Conservation (phyloP, 2,113 vertebrate species). For the Aptenodytes forsteri region DNA sequence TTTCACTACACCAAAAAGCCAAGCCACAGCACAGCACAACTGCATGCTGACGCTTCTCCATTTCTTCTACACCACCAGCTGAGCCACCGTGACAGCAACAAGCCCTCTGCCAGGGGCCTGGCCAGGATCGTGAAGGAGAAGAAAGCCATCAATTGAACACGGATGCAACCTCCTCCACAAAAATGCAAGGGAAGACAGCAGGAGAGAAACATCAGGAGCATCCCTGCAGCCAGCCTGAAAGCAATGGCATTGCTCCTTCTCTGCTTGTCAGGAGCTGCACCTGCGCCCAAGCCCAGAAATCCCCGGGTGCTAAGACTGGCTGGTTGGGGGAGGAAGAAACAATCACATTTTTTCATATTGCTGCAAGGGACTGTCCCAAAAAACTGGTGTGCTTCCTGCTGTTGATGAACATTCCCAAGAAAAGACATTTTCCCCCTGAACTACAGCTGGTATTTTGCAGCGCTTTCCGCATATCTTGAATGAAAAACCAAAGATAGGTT, state of each 20-base stretch:
- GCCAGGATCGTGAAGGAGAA: background rate
- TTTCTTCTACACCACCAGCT: background rate
- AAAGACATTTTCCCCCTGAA: background rate
- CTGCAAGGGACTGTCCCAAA: background rate
- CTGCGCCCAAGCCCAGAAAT: background rate
- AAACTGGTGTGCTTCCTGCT: background rate
- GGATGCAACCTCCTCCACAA: background rate
- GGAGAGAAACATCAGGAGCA: background rate
- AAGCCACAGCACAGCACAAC: background rate
- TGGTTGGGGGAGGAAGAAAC: background rate
- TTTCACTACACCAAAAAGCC: background rate
- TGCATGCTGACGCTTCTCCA: background rate
- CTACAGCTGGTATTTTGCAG: background rate
- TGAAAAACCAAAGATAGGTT: background rate
- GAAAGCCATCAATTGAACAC: background rate
- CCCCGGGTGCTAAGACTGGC: background rate
- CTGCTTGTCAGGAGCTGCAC: background rate
- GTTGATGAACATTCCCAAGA: background rate
- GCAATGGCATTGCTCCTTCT: background rate
- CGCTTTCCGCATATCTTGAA: background rate
- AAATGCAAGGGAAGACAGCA: background rate
- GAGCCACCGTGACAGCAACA: background rate
- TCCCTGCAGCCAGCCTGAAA: background rate
- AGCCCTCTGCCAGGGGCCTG: background rate
- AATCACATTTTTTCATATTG: background rate